A percentile compares a stretch with the other conserved stretches of the same genome.
These are phyloP conservation scores for Azemiops feae DNA, from an alignment of 2,113 vertebrate genomes.

Conservation along the genomic window DNA sequence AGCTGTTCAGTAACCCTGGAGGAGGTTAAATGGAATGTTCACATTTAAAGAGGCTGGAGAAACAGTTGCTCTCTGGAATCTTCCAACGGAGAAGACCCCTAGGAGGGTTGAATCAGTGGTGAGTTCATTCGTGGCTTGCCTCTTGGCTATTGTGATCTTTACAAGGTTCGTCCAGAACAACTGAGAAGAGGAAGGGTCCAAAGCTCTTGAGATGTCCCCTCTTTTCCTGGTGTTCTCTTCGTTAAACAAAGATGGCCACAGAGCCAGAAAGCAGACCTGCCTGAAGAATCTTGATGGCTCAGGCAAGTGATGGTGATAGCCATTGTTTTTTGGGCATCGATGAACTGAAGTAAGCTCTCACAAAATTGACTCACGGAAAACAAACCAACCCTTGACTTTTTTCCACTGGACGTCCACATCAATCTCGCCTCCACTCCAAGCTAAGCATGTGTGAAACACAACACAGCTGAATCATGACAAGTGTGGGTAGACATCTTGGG, in stretches of 20 bases:
- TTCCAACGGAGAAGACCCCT: background rate
- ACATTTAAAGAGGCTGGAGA: background rate
- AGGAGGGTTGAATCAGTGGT: background rate
- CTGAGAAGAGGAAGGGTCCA: too few relatives aligned
- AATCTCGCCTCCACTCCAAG: background rate
- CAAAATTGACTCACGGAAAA: too few relatives aligned
- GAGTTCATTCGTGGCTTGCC: background rate
- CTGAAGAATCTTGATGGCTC: background rate
- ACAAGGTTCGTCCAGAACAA: background rate
- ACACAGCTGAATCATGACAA: background rate
- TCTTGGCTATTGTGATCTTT: background rate
- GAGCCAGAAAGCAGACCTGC: background rate
- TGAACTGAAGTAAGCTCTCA: background rate
- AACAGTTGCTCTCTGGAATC: background rate
- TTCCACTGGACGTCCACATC: too few relatives aligned
- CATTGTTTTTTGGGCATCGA: background rate
- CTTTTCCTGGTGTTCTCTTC: background rate
- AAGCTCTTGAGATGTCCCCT: background rate
- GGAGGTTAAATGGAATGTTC: background rate
- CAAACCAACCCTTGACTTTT: background rate
- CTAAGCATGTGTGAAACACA: background rate
- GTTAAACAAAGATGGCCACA: background rate
- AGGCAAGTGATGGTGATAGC: background rate
- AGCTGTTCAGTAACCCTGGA: background rate
- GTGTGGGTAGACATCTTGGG: too few relatives aligned